Evolutionary conservation across 2,888 invertebrate species (phyloP).

Genomic region (Deilephila porcellus): DNA sequence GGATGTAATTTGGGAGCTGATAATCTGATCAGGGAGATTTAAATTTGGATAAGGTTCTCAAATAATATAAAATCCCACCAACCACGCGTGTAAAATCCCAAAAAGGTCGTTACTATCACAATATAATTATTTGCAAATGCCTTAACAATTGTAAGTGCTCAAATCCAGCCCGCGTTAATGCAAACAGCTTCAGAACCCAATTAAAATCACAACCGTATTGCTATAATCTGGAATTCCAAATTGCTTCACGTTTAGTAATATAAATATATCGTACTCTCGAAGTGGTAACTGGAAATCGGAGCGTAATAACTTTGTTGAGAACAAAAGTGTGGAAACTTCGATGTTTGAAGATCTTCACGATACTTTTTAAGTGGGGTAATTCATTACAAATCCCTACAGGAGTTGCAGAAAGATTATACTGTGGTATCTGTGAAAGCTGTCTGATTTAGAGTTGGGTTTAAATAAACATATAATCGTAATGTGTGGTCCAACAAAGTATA

Average conservation of each 20-base stretch:
- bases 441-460: too few species aligned
- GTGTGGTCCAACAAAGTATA: too few species aligned
- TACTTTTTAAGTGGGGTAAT: too few species aligned
- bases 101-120: background rate
- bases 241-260: background rate
- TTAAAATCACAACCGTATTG: slow-evolving; percentile 4
- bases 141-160: background rate
- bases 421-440: too few species aligned
- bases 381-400: too few species aligned
- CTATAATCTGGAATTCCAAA: background rate
- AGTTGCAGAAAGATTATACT: too few species aligned
- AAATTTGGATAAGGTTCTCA: too few species aligned
- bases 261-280: background rate
- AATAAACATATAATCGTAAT: too few species aligned
- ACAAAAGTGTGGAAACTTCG: background rate
- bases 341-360: too few species aligned
- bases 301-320: slow-evolving; percentile 4
- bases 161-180: background rate
- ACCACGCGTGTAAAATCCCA: background rate
- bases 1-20: too few species aligned
- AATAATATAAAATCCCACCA: background rate
- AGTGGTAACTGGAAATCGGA: too few species aligned
- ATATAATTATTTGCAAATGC: background rate
- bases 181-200: background rate
- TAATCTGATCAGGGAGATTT: too few species aligned